Conservation (phyloP, 2,113 vertebrate species). For the Rattus norvegicus region DNA sequence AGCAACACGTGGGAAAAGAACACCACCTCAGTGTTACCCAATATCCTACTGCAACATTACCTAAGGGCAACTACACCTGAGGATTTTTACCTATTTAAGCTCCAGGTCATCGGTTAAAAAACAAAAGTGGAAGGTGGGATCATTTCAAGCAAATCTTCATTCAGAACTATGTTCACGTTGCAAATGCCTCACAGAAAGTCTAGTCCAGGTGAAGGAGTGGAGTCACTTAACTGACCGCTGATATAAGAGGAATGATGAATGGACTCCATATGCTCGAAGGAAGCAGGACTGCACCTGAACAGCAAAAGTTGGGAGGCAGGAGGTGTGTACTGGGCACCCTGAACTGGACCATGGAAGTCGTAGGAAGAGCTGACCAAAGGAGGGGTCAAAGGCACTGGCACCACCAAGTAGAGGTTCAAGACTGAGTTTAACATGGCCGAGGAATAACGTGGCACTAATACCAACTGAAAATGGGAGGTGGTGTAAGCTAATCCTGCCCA, state of each 20-base stretch:
- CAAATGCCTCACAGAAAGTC: not conserved
- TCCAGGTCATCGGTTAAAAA: not conserved
- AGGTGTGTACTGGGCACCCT: not conserved
- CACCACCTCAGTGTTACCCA: too few species aligned
- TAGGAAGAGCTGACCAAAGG: not conserved
- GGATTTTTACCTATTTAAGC: not conserved
- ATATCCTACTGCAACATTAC: not conserved
- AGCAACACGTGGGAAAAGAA: not conserved
- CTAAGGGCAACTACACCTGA: not conserved
- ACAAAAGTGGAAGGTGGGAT: not conserved
- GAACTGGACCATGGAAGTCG: not conserved
- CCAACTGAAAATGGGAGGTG: not conserved
- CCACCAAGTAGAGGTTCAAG: not conserved
- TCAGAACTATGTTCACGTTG: not conserved
- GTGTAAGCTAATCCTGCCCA: not conserved
- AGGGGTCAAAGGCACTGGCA: not conserved
- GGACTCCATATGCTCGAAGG: not conserved
- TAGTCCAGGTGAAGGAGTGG: constrained; percentile 16
- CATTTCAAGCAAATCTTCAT: not conserved
- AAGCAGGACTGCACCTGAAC: not conserved
- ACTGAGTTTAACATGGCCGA: not conserved
- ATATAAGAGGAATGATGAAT: constrained; percentile 18
- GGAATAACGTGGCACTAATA: not conserved
- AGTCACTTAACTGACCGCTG: not conserved
- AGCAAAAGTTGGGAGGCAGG: not conserved